These are phyloP conservation scores for Drosophila rubida DNA, from an alignment of 2,888 invertebrate genomes.

Conservation along the genomic window DNA sequence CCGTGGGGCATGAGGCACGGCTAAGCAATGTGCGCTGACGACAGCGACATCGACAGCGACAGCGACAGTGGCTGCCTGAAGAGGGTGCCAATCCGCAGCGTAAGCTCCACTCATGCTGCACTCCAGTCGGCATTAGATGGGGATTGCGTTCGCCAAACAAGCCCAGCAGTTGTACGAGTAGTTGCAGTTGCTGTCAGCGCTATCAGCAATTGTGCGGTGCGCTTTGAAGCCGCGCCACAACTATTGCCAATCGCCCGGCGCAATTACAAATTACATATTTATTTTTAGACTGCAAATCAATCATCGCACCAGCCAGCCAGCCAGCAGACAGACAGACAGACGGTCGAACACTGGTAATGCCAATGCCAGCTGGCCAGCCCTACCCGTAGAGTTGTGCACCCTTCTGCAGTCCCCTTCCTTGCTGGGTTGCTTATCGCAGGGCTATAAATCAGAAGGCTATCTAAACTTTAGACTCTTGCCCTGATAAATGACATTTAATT, in stretches of 20 bases:
- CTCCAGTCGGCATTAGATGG: conserved; percentile 72
- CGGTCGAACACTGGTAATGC: conserved; percentile 28
- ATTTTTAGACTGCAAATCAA: conserved; percentile 72
- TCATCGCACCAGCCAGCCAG: conserved; percentile 43
- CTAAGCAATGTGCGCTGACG: conserved; percentile 10
- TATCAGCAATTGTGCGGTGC: conserved; percentile 48
- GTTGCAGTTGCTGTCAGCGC: conserved; percentile 11
- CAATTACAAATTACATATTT: conserved; percentile 73
- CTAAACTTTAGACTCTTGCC: conserved; percentile 77
- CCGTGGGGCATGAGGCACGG: conserved; percentile 3
- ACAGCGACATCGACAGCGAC: background rate
- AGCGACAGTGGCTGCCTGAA: conserved; percentile 24
- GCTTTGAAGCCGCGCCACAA: conserved; percentile 61
- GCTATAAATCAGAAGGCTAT: conserved; percentile 83
- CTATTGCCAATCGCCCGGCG: conserved; percentile 44
- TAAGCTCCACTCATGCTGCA: conserved; percentile 67
- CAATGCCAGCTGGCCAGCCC: conserved; percentile 42
- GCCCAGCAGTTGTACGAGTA: conserved; percentile 31
- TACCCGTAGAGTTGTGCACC: background rate
- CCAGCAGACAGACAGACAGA: background rate
- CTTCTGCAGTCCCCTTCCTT: conserved; percentile 1
- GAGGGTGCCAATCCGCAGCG: conserved; percentile 30
- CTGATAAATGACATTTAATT: conserved; percentile 81
- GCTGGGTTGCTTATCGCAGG: conserved; percentile 65
- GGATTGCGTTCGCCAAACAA: conserved; percentile 70